phyloP scores from a whole-genome alignment of 2,113 vertebrate species.

The Ahaetulla prasina region DNA sequence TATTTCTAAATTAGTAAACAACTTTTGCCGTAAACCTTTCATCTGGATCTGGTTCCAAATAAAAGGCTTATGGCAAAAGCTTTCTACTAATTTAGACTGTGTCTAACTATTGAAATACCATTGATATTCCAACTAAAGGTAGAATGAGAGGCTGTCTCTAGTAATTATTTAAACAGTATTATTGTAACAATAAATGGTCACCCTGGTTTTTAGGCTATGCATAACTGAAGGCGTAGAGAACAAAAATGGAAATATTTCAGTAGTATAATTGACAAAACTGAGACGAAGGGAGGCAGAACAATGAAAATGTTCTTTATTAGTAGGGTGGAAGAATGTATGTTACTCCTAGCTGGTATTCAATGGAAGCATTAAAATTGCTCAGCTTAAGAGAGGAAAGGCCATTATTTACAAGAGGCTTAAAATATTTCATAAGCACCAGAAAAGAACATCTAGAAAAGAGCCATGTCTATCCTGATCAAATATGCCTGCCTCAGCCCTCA shows the following conservation, averaged over 20 bases:
- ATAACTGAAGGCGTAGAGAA: rapidly evolving
- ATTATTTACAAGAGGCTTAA: neutral
- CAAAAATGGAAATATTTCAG: conserved; percentile 14
- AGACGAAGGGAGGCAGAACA: neutral
- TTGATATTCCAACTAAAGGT: conserved; percentile 12
- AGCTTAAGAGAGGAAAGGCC: neutral
- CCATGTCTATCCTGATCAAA: neutral
- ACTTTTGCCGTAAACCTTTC: neutral
- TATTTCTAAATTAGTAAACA: conserved; percentile 17
- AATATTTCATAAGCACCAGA: neutral
- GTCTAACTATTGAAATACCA: conserved; percentile 1
- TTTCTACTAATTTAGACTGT: conserved; percentile 1
- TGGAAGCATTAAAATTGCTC: neutral
- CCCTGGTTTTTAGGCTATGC: neutral
- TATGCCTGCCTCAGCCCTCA: neutral
- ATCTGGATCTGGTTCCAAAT: conserved; percentile 9
- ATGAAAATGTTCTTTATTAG: neutral
- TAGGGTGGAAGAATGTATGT: neutral
- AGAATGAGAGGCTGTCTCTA: conserved; percentile 1
- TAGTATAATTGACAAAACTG: neutral
- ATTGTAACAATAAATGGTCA: neutral
- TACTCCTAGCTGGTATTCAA: conserved; percentile 26
- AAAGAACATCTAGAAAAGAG: neutral
- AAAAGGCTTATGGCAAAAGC: conserved; percentile 2
- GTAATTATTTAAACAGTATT: conserved; percentile 7